Evolutionary conservation across 2,113 vertebrate species (phyloP), one percentile per base, ranked within the genome.

Genomic region (Platycercus adscitus): DNA sequence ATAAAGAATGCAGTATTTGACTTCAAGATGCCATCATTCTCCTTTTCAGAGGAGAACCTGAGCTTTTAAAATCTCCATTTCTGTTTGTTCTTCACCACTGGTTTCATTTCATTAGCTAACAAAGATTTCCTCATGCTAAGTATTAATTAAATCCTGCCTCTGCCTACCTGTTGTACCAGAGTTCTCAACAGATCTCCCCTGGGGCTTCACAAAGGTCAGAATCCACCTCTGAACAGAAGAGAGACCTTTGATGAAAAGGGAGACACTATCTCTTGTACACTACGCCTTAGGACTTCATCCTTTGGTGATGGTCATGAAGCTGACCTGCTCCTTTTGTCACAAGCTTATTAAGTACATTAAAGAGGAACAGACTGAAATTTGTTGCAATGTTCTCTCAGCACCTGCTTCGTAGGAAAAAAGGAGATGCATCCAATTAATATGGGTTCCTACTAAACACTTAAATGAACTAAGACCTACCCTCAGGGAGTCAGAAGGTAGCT

Each of bases 1-100:
- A 41, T 13, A 60, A 79, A 33, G 7, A 77, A 11, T 1, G 0
- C 2, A 3, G 31, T 70, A 37, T 7, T 14, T 33, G 26, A 70
- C 31, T 90, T 88, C 11, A 15, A 44, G 6, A 19, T 17, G 6
- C 37, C 76, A 68, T 29, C 2, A 1, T 14, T 85, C 37, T 75
- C 21, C 13, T 78, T 75, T 89, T 52, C 71, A 83, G 43, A 58
- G 25, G n/a, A 76, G 44, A 83, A 21, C 14, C 13, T 9, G 9
- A 47, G 43, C 24, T 77, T 73, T 60, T 88, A 26, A 43, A 37
- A 75, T 68, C 66, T 81, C n/a, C 16, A 39, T 83, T 70, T 14
- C 35, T 68, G 7, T 63, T 87, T 63, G 15, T 70, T 80, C 47
- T 75, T 88, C 24, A 75, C 66, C 10, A 29, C 0, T 1, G 11